Conservation (phyloP, 2,888 invertebrate genomes). For the Eumacrocentrus americanus region DNA sequence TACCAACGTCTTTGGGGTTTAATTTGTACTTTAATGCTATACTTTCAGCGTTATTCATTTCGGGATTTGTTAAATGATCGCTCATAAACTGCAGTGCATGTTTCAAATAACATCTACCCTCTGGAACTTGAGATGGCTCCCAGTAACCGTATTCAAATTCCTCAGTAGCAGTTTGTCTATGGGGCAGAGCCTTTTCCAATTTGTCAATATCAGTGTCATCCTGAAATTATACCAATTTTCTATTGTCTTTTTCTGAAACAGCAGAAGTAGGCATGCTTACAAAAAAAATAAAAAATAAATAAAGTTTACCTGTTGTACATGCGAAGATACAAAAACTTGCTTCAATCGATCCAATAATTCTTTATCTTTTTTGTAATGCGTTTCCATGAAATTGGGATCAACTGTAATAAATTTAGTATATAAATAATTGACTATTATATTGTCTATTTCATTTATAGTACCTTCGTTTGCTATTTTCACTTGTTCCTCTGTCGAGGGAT, state of each 20-base stretch:
- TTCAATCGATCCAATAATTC: slow-evolving; percentile 71
- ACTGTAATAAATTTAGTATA: slow-evolving; percentile 56
- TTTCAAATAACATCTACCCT: slow-evolving; percentile 72
- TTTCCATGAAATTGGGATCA: slow-evolving; percentile 69
- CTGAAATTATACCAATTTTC: background rate
- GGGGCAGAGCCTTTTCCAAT: slow-evolving; percentile 67
- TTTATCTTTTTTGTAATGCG: slow-evolving; percentile 69
- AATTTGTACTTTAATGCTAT: slow-evolving; percentile 76
- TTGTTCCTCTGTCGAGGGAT: slow-evolving; percentile 68
- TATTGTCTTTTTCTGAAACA: background rate
- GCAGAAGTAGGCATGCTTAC: background rate
- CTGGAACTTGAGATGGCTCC: slow-evolving; percentile 68
- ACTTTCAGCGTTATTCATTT: slow-evolving; percentile 64
- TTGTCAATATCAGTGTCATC: slow-evolving; percentile 38
- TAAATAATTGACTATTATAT: background rate
- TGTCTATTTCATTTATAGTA: too few relatives aligned
- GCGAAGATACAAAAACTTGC: slow-evolving; percentile 76
- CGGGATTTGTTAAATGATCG: slow-evolving; percentile 69
- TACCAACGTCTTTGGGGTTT: slow-evolving; percentile 68
- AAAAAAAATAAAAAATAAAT: slow-evolving; percentile 15
- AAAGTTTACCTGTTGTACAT: slow-evolving; percentile 60
- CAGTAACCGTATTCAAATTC: slow-evolving; percentile 73
- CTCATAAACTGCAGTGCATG: slow-evolving; percentile 71
- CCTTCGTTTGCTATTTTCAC: slow-evolving; percentile 69
- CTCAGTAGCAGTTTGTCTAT: slow-evolving; percentile 62